A percentile compares a stretch with the other conserved stretches of the same genome.
These are phyloP conservation scores for Drosophila varians DNA, from an alignment of 1,140 invertebrate species.

Conservation along the genomic window DNA sequence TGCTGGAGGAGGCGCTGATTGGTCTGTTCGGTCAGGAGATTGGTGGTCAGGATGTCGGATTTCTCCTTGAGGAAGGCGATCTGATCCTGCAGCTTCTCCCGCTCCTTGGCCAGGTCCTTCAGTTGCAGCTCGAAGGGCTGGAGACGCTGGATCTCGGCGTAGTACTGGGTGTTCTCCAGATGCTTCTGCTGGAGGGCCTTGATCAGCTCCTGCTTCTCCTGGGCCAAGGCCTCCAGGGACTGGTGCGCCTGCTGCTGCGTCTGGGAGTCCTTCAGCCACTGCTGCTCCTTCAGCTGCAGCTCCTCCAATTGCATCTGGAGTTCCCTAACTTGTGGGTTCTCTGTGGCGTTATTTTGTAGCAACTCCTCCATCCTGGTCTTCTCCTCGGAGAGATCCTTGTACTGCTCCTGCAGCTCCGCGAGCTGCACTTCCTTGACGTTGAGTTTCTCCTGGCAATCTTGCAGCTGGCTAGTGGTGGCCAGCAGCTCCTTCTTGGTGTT, in stretches of 20 bases:
- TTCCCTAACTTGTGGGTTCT: constrained; percentile 6
- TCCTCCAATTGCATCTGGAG: constrained; percentile 9
- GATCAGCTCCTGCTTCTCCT: constrained; percentile 90
- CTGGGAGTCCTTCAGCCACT: constrained; percentile 17
- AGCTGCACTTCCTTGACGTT: background rate
- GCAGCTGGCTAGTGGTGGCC: background rate
- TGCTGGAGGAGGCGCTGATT: constrained; percentile 85
- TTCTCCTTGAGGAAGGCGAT: constrained; percentile 85
- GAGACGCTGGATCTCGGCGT: constrained; percentile 92
- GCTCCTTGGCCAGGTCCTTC: constrained; percentile 81
- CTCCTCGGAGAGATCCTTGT: background rate
- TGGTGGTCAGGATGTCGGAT: constrained; percentile 87
- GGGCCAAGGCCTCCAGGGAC: constrained; percentile 66
- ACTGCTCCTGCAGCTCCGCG: constrained; percentile 1
- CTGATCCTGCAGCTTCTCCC: constrained; percentile 85
- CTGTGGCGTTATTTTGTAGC: background rate
- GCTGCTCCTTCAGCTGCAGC: constrained; percentile 33
- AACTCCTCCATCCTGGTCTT: background rate
- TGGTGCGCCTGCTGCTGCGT: constrained; percentile 45
- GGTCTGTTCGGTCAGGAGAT: constrained; percentile 85
- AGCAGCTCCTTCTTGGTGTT: constrained; percentile 6
- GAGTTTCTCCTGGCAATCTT: constrained; percentile 12
- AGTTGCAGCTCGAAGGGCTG: constrained; percentile 44
- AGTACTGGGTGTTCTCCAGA: constrained; percentile 92
- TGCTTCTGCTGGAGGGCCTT: constrained; percentile 91